Evolutionary conservation across 2,888 invertebrate genomes (phyloP), one percentile per base, ranked within the genome.

Genomic region (Onthophagus sagittarius): DNA sequence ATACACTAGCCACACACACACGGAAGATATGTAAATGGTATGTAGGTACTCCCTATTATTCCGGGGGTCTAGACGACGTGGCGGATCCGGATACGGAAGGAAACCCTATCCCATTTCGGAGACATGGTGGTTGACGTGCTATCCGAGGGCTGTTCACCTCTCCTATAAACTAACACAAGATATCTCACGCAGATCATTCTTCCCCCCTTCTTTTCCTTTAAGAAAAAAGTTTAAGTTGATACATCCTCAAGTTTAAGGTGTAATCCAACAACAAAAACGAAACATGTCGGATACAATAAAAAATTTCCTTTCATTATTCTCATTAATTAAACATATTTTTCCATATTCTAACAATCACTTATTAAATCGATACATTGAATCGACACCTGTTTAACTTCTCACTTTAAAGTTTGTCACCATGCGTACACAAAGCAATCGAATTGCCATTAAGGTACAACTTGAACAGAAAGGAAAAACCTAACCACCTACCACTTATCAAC

Each of bases 101-200:
- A 75, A 75, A 75, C 74, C 75, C 75, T 75, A 75, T 80, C 80
- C 79, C 80, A 78, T 80, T 77, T 78, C 78, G 81, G 81, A 81
- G 82, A 82, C 82, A 82, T 81, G 82, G 83, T 82, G 83, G 83
- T 82, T 83, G 77, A 80, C 77, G 75, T 67, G 82, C 81, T 82
- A 77, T 79, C 77, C 76, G 65, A 76, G 75, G 75, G 76, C 72
- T 72, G 77, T 70, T 23, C 72, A 33, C 39, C 39, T 53, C 74
- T 63, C 9, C 63, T 15, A 23, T 23, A 67, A 15, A 15, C 67
- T 32, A 63, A 23, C 67, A 23, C 74, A 79, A 79, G 79, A 81
- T 82, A 83, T 84, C 84, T 84, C 83, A 83, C 83, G 83, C 81
- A 79, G 83, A 83, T 83, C 83, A 79, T 73, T 75, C n/a, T 15